Conservation (phyloP, 2,888 invertebrate genomes). For the Dorcus hopei region DNA sequence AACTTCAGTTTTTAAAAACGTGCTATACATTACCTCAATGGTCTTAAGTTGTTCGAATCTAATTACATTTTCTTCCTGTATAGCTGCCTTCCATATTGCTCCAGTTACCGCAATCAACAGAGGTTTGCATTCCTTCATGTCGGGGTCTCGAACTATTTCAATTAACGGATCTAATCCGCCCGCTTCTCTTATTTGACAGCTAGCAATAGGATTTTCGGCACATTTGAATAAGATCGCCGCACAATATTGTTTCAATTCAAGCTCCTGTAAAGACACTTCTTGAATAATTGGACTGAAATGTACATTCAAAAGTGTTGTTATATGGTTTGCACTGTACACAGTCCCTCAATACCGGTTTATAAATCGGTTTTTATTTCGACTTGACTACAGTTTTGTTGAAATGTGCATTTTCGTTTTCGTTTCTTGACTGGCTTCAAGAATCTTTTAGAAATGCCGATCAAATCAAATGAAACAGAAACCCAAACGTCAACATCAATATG, state of each 20-base stretch:
- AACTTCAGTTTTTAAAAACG: background rate
- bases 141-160: constrained; percentile 65
- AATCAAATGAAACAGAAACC: no score
- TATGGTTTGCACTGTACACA: no score
- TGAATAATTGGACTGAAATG: no score
- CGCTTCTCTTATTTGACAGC: constrained; percentile 79
- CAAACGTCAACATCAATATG: no score
- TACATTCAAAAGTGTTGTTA: no score
- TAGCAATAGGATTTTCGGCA: constrained; percentile 71
- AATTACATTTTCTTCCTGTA: constrained; percentile 75
- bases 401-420: no score
- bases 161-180: constrained; percentile 86
- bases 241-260: constrained; percentile 66
- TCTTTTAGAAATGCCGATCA: no score
- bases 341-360: no score
- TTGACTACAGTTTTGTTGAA: no score
- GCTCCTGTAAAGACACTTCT: constrained; percentile 23
- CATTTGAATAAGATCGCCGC: constrained; percentile 89
- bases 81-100: constrained; percentile 92
- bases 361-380: no score
- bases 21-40: constrained; percentile 34
- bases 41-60: constrained; percentile 70
- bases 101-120: constrained; percentile 85
- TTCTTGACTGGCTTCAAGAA: no score
- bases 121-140: constrained; percentile 68